These are phyloP conservation scores for Apistogramma diplotaenia DNA, from an alignment of 2,113 vertebrate genomes.

Conservation along the genomic window DNA sequence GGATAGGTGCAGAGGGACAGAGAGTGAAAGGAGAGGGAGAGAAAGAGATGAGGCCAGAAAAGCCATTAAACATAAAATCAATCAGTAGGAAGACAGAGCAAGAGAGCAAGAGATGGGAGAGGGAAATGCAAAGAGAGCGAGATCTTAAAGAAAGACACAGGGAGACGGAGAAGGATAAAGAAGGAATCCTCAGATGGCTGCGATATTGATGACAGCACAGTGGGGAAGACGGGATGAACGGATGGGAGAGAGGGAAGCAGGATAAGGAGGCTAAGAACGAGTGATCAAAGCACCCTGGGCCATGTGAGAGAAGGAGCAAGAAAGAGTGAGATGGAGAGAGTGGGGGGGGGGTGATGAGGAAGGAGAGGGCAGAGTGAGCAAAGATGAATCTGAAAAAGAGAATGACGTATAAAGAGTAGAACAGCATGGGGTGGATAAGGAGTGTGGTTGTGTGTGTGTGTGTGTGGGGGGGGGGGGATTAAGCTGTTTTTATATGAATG, in stretches of 20 bases:
- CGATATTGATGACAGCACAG: constrained; percentile 73
- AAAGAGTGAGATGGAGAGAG: constrained; percentile 10
- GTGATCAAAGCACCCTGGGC: constrained; percentile 68
- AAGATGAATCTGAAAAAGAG: constrained; percentile 16
- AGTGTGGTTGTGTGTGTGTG: not conserved
- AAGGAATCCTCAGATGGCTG: constrained; percentile 68
- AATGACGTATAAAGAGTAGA: not conserved
- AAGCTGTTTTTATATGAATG: not conserved
- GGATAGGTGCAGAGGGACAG: not conserved
- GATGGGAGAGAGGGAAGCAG: constrained; percentile 41
- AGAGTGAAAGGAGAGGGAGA: constrained; percentile 5
- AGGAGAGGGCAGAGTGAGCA: not conserved
- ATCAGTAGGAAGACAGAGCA: constrained; percentile 49
- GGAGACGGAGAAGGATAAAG: constrained; percentile 60
- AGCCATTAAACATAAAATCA: constrained; percentile 72
- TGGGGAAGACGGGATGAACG: constrained; percentile 58
- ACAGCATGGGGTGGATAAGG: not conserved
- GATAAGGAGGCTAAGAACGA: constrained; percentile 59
- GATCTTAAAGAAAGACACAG: constrained; percentile 62
- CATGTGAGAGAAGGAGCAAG: constrained; percentile 28
- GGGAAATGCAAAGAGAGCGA: constrained; percentile 39
- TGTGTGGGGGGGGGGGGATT: not conserved
- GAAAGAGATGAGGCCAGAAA: constrained; percentile 57
- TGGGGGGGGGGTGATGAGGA: not conserved
- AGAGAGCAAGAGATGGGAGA: not conserved